Evolutionary conservation across 2,888 invertebrate species (phyloP).

Genomic region (Desoria tigrina): DNA sequence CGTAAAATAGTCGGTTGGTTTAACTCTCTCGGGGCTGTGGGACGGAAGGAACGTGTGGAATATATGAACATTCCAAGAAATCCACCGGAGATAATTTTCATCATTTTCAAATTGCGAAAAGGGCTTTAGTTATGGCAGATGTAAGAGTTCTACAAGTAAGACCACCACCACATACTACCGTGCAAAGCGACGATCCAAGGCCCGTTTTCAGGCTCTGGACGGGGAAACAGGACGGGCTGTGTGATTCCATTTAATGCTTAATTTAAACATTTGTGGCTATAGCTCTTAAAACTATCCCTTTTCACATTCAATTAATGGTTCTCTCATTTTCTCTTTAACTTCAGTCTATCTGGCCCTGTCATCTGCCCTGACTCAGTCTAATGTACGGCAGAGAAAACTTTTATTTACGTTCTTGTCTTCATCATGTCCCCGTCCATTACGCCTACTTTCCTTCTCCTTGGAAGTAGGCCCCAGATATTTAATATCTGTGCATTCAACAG

Average conservation of each 20-base stretch:
- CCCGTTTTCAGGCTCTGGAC: conserved; percentile 1
- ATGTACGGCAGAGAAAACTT: not conserved
- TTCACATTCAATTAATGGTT: conserved; percentile 24
- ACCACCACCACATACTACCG: not conserved
- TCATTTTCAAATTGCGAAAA: conserved; percentile 21
- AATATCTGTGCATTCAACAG: no score
- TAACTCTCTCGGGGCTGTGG: no score
- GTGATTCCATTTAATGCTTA: conserved; percentile 28
- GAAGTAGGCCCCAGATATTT: no score
- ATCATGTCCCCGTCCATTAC: conserved; percentile 1
- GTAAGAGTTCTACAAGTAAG: not conserved
- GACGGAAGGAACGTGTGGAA: not conserved
- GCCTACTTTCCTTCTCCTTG: not conserved
- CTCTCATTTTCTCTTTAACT: conserved; percentile 15
- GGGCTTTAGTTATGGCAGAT: conserved; percentile 19
- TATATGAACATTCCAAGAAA: conserved; percentile 19
- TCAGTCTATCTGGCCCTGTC: not conserved
- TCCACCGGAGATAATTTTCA: conserved; percentile 20
- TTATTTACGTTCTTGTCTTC: not conserved
- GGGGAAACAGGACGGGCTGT: no score
- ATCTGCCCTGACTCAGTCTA: not conserved
- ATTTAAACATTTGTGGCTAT: conserved; percentile 25
- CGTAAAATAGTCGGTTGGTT: no score
- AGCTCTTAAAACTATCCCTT: conserved; percentile 21
- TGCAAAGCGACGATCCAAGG: not conserved